Evolutionary conservation across 2,888 invertebrate species (phyloP), one percentile per base, ranked within the genome.

Genomic region (Xylota sylvarum): DNA sequence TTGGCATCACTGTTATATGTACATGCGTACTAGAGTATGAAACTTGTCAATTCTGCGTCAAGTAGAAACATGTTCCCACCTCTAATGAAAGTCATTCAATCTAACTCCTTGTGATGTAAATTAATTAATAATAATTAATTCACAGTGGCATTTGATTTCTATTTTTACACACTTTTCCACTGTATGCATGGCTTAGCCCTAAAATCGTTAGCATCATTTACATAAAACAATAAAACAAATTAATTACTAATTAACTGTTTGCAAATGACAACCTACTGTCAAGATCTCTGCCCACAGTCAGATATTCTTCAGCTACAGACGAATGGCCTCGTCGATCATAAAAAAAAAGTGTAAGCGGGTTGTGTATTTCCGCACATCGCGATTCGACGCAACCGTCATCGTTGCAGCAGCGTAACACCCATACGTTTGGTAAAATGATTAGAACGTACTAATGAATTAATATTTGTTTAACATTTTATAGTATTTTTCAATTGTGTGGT

Each of bases 281-380:
- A 37, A n/a, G n/a, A 50, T 73, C 60, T 73, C 60, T 40, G 35
- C 62, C 62, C 52, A 60, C 73, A 73, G 7, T 14, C 48, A 50
- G 3, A 2, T 40, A 35, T 19, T 43, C 12, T 30, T 50, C 50
- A 23, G 27, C 60, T 73, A 7, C 60, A 73, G 50, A 62, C 73
- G 50, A 73, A 50, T 62, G 73, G 62, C 73, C 73, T 73, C 62
- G 50, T 62, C 30, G 17, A 62, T 50, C 58, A 58, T 58, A 60
- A 48, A 48, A 48, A 23, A 23, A 23, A 23, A 23, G 14, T 35
- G 27, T 60, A 62, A 62, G 17, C 73, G 50, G 60, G 48, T 30
- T 40, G 60, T 60, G 50, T 50, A 40, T 73, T 73, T 73, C 73
- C 50, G 50, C 50, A 62, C 73, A 60, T 50, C 32, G 35, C n/a